A percentile compares a stretch with the other conserved stretches of the same genome.
Evolutionary conservation across 2,797 vertebrate species (phyloP).

Genomic region (Spondyliosoma cantharus): DNA sequence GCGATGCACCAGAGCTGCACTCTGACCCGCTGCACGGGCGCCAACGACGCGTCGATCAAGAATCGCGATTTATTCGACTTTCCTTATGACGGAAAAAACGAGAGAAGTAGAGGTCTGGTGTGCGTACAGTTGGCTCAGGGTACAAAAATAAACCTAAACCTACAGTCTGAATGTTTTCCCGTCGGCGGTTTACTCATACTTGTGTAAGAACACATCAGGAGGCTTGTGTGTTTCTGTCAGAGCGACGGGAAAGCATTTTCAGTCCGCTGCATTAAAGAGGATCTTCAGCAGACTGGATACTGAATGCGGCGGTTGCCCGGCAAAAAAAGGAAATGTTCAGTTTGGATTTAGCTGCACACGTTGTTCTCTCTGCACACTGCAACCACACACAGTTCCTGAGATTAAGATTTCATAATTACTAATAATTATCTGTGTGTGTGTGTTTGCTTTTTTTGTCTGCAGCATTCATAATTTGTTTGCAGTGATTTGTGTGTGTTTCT

Average conservation of each 20-base stretch:
- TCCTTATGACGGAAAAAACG: not conserved
- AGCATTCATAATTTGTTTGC: slow-evolving; percentile 36
- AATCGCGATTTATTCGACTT: not conserved
- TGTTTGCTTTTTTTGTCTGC: slow-evolving; percentile 21
- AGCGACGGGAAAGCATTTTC: slow-evolving; percentile 28
- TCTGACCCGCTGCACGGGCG: slow-evolving; percentile 14
- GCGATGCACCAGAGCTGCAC: not conserved
- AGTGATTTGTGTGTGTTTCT: slow-evolving; percentile 19
- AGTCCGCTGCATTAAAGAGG: not conserved
- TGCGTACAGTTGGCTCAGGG: not conserved
- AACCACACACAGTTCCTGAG: slow-evolving; percentile 17
- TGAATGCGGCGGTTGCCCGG: slow-evolving; percentile 9
- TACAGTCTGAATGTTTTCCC: slow-evolving; percentile 27
- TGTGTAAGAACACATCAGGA: slow-evolving; percentile 44
- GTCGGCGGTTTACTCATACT: slow-evolving; percentile 24
- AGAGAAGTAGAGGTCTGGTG: slow-evolving; percentile 1
- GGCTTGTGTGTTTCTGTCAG: slow-evolving; percentile 32
- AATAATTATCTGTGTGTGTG: slow-evolving; percentile 35
- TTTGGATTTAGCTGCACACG: slow-evolving; percentile 42
- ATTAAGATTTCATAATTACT: slow-evolving; percentile 60
- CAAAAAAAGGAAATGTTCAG: slow-evolving; percentile 29
- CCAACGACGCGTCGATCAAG: not conserved
- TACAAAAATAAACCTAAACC: slow-evolving; percentile 33
- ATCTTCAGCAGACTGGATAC: slow-evolving; percentile 26
- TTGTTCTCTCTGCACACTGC: slow-evolving; percentile 27